Percentiles rank a stretch among this genome's conserved stretches.
These are phyloP conservation scores for Scomberomorus guttatus DNA, from an alignment of 2,797 vertebrate genomes.

Conservation along the genomic window DNA sequence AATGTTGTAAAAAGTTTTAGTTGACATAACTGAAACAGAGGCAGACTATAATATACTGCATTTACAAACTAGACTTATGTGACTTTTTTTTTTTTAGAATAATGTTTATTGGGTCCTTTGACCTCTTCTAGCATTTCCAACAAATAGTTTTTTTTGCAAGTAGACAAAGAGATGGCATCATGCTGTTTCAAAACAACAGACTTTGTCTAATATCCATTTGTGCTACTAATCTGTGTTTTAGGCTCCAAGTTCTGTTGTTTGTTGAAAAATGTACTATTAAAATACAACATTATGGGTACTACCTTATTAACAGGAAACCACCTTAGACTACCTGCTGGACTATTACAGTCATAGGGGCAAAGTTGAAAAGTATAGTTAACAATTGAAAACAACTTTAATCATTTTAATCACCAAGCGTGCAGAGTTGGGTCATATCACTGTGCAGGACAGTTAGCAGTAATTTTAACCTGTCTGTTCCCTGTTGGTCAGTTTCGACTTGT, in stretches of 20 bases:
- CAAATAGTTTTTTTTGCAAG: background rate
- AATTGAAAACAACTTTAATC: too few relatives aligned
- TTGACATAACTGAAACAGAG: background rate
- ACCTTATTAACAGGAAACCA: background rate
- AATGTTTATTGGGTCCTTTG: background rate
- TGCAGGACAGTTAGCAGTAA: too few relatives aligned
- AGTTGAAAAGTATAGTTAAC: background rate
- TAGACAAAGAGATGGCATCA: background rate
- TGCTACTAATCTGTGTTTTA: background rate
- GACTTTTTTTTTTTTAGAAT: background rate
- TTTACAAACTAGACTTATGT: background rate
- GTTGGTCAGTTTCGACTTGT: background rate
- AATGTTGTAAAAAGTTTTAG: background rate
- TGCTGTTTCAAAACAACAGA: background rate
- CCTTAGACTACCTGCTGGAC: background rate
- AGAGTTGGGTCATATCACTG: background rate
- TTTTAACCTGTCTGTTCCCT: background rate
- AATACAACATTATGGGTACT: background rate
- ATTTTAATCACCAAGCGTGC: too few relatives aligned
- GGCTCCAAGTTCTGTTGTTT: too few relatives aligned
- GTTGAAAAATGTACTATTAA: background rate
- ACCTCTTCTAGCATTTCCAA: background rate
- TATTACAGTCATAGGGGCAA: background rate
- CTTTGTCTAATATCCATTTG: background rate
- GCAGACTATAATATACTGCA: too few relatives aligned